Evolutionary conservation across 1,140 invertebrate species (phyloP).

Genomic region (Drosophila yakuba): DNA sequence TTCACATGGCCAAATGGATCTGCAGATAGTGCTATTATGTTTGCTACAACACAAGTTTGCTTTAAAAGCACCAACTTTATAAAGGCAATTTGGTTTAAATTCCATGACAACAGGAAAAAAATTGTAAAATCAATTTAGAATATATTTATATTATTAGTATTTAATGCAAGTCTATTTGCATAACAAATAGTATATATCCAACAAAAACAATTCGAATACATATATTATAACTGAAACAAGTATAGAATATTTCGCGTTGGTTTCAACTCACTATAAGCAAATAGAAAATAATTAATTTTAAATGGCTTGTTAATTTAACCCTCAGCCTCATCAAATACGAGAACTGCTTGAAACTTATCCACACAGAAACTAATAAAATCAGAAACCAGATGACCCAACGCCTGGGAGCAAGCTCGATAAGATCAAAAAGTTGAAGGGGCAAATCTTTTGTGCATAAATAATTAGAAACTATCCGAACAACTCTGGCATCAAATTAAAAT

Average conservation of each 20-base stretch:
- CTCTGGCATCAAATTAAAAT: slow-evolving; percentile 53
- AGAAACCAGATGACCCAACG: slow-evolving; percentile 1
- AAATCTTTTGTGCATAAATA: slow-evolving; percentile 44
- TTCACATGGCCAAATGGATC: not conserved
- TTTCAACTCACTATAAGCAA: not conserved
- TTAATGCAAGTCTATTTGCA: too few relatives aligned
- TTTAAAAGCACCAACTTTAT: too few relatives aligned
- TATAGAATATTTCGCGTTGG: too few relatives aligned
- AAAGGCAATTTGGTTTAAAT: too few relatives aligned
- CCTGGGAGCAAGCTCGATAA: not conserved
- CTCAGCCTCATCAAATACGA: not conserved
- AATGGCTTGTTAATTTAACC: not conserved
- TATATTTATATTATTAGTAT: too few relatives aligned
- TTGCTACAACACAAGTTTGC: too few relatives aligned
- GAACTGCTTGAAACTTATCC: not conserved
- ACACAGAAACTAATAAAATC: not conserved
- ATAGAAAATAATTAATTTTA: not conserved
- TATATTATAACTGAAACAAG: too few relatives aligned
- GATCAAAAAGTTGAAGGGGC: not conserved
- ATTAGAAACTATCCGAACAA: slow-evolving; percentile 44
- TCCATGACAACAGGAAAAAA: too few relatives aligned
- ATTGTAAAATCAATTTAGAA: too few relatives aligned
- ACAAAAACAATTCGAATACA: too few relatives aligned
- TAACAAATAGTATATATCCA: too few relatives aligned
- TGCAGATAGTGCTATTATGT: too few relatives aligned